Base-by-base conservation (phyloP, 2,113 vertebrate species). In the Otus sunia region DNA sequence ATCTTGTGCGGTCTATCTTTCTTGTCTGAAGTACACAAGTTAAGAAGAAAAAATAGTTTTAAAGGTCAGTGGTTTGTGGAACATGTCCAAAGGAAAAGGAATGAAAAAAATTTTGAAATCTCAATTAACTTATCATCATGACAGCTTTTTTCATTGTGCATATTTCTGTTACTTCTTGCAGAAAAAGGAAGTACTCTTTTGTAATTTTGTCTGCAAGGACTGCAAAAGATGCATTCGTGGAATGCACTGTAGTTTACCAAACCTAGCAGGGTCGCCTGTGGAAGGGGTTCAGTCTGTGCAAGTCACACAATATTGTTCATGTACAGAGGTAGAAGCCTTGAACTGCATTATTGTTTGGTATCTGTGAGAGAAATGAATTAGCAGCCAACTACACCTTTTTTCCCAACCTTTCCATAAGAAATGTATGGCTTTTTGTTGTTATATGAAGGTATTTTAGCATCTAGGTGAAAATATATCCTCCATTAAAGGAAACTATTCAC, bases 81-180 rank as follows among this genome's bases (percentile, higher is more conserved):
- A 91, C 12, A 14, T 45, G 30, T 88, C 81, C 87, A 95, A 77
- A 74, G 19, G 82, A 88, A 76, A 93, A 87, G 58, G 58, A 93
- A 95, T 81, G 27, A 74, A 67, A 90, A 92, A 83, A 79, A 82
- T 19, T 50, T 80, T 88, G 91, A 93, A 94, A 93, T 67, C 45
- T 73, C 87, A 95, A 85, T 95, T 94, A 95, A 92, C 47, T 92
- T 92, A 94, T 86, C 56, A 74, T 91, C 74, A 4, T 88, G 94
- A 92, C 68, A 90, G 90, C 62, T 88, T 92, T 92, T 77, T 96
- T 76, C 45, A 62, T 83, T 74, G 80, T 67, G 80, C 83, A 49
- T 58, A 83, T 92, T 95, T 96, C 84, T 94, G 71, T 53, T 88
- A 68, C 37, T 95, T 90, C 87, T 95, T 86, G 75, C 86, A 92